phyloP scores from a whole-genome alignment of 2,113 vertebrate genomes.

The Neoarius graeffei region DNA sequence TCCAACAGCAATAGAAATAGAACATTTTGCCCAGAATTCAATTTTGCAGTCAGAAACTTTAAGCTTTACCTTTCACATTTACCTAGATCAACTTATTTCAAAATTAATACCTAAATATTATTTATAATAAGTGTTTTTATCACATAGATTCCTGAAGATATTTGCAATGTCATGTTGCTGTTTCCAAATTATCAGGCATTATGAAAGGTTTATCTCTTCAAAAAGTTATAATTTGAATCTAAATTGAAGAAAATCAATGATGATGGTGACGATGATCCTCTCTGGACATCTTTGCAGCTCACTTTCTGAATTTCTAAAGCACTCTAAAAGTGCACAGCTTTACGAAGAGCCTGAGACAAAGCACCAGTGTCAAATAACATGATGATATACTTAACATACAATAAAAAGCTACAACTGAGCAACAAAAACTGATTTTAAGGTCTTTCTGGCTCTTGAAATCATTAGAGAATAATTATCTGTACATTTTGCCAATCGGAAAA shows the following conservation, averaged over 20 bases:
- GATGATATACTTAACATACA: background rate
- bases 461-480: background rate
- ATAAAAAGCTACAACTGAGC: slow-evolving; percentile 2
- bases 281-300: background rate
- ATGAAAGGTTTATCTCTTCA: too few relatives aligned
- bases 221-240: too few relatives aligned
- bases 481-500: background rate
- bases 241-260: background rate
- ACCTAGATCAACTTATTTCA: background rate
- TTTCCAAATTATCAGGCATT: too few relatives aligned
- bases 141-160: too few relatives aligned
- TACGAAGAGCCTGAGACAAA: slow-evolving; percentile 12
- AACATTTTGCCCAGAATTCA: too few relatives aligned
- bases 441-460: background rate
- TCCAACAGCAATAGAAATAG: too few relatives aligned
- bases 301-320: background rate
- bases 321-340: slow-evolving; percentile 20
- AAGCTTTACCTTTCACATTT: background rate
- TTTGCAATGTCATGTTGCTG: too few relatives aligned
- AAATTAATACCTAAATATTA: background rate
- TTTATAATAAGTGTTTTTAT: background rate
- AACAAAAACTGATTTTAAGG: background rate
- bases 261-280: background rate
- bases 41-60: too few relatives aligned
- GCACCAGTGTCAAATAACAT: slow-evolving; percentile 9